phyloP scores from a whole-genome alignment of 2,113 vertebrate species.

The Crotalus tigris region DNA sequence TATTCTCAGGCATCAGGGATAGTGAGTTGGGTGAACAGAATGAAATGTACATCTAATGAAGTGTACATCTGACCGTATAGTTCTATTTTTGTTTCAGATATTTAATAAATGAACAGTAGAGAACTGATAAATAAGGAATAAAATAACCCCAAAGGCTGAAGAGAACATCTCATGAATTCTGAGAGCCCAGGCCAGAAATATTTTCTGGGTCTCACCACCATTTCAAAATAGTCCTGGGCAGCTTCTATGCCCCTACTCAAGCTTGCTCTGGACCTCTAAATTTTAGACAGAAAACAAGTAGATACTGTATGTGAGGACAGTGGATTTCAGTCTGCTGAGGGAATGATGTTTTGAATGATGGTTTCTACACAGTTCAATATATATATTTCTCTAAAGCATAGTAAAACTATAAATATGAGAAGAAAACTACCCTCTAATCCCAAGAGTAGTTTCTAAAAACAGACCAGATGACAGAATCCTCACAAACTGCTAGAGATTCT shows the following conservation, averaged over 20 bases:
- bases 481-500: not conserved
- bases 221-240: not conserved
- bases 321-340: not conserved
- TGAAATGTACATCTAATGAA: constrained; percentile 2
- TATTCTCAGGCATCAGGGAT: not conserved
- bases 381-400: not conserved
- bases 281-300: not conserved
- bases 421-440: not conserved
- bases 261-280: not conserved
- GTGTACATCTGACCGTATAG: not conserved
- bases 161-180: not conserved
- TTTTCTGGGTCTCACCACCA: not conserved
- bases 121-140: constrained; percentile 1
- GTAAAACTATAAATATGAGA: not conserved
- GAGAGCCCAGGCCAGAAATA: not conserved
- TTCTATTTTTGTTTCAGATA: constrained; percentile 14
- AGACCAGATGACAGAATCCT: not conserved
- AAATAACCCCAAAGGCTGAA: not conserved
- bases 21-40: not conserved
- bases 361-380: no score
- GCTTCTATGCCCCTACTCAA: not conserved
- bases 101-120: not conserved
- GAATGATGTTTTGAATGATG: not conserved
- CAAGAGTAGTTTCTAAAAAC: not conserved
- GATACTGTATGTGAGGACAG: not conserved